These are phyloP conservation scores for Labeo catla DNA, from an alignment of 2,113 vertebrate genomes.

Conservation along the genomic window DNA sequence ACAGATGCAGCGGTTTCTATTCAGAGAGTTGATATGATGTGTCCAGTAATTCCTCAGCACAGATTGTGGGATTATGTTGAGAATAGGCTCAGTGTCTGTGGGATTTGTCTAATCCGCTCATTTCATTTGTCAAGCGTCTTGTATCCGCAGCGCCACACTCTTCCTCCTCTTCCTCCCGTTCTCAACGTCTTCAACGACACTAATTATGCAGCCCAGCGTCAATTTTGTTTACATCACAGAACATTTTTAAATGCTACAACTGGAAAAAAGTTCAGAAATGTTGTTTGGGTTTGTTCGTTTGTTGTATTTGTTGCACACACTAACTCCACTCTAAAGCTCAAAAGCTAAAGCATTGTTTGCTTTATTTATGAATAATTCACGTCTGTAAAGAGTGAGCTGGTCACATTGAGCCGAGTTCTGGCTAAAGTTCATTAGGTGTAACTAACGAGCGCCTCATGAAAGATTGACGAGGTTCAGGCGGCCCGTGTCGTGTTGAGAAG, in stretches of 20 bases:
- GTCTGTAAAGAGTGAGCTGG: not conserved
- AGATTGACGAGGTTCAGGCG: not conserved
- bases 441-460: not conserved
- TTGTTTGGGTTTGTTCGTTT: too few species aligned
- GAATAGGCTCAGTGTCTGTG: slow-evolving; percentile 57
- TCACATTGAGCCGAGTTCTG: not conserved
- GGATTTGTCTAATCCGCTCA: slow-evolving; percentile 61
- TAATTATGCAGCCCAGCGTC: too few species aligned
- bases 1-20: not conserved
- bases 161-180: slow-evolving; percentile 19
- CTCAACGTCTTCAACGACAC: not conserved
- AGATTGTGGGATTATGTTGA: slow-evolving; percentile 54
- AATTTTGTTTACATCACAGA: too few species aligned
- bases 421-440: not conserved
- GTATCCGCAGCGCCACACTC: slow-evolving; percentile 43
- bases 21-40: not conserved
- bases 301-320: too few species aligned
- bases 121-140: slow-evolving; percentile 57
- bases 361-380: not conserved
- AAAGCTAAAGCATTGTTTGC: not conserved
- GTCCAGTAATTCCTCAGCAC: slow-evolving; percentile 44
- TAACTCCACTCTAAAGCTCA: not conserved
- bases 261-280: too few species aligned
- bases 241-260: too few species aligned
- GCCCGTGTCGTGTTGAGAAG: too few species aligned